These are phyloP conservation scores for Leptopilina boulardi DNA, from an alignment of 1,140 invertebrate genomes.

Conservation along the genomic window DNA sequence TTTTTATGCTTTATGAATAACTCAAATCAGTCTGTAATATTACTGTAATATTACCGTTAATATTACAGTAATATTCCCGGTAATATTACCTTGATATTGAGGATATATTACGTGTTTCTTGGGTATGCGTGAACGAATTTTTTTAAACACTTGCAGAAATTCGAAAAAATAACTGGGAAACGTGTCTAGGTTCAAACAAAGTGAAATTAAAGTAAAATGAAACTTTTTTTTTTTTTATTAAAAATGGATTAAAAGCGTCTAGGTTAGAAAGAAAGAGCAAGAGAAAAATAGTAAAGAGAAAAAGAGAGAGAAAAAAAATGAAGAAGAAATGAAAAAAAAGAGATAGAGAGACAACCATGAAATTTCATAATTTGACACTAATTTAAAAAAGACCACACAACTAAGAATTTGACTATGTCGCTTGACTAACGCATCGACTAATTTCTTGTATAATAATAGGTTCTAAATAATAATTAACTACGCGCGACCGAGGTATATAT, in stretches of 20 bases:
- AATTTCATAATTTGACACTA: conserved; percentile 79
- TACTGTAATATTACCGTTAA: too few species aligned
- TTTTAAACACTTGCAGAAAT: conserved; percentile 71
- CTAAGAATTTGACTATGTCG: conserved; percentile 73
- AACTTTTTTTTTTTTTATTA: conserved; percentile 35
- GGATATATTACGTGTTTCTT: too few species aligned
- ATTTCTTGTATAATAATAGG: conserved; percentile 47
- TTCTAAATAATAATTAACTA: conserved; percentile 71
- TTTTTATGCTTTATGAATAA: too few species aligned
- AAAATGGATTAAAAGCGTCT: conserved; percentile 56
- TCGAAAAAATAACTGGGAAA: conserved; percentile 62
- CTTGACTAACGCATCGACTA: conserved; percentile 73
- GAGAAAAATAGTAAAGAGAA: conserved; percentile 37
- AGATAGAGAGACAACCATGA: conserved; percentile 76
- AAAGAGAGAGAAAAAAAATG: conserved; percentile 45
- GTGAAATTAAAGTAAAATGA: conserved; percentile 55
- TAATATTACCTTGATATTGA: too few species aligned
- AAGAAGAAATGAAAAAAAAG: conserved; percentile 45
- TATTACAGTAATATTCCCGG: too few species aligned
- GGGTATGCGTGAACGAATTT: too few species aligned
- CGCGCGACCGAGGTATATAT: conserved; percentile 69
- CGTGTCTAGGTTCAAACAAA: conserved; percentile 67
- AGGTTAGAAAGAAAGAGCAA: conserved; percentile 52
- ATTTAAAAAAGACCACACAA: conserved; percentile 75
- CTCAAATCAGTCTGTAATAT: too few species aligned